Percentiles rank a stretch among this genome's conserved stretches.
Evolutionary conservation across 2,888 invertebrate species (phyloP).

Genomic region (Philonicus albiceps): DNA sequence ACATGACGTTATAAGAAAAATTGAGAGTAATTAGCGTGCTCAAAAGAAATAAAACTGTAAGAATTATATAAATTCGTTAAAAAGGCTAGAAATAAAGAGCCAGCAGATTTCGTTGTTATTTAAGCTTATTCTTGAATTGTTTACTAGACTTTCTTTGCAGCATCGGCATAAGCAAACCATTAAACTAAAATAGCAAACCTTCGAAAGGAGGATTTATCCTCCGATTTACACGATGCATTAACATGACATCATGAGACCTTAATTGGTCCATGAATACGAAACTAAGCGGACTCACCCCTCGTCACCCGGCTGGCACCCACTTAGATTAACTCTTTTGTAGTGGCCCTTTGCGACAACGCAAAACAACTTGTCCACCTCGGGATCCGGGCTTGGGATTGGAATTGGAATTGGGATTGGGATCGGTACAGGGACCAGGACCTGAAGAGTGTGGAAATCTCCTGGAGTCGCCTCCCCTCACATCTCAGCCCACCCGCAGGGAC

Average conservation of each 20-base stretch:
- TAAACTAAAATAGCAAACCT: not conserved
- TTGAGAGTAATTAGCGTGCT: too few relatives aligned
- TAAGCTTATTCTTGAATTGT: not conserved
- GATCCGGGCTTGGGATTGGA: not conserved
- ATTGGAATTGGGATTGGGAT: not conserved
- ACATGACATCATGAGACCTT: slow-evolving; percentile 27
- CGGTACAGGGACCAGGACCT: too few relatives aligned
- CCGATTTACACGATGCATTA: not conserved
- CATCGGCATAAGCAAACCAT: not conserved
- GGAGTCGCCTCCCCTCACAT: not conserved
- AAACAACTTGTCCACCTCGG: slow-evolving; percentile 20
- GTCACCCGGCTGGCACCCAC: slow-evolving; percentile 14
- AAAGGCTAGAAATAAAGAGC: too few relatives aligned
- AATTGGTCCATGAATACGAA: slow-evolving; percentile 37
- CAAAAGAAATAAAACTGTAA: too few relatives aligned
- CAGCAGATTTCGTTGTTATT: too few relatives aligned
- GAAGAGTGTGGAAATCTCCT: not conserved
- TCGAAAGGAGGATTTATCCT: not conserved
- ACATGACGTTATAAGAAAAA: too few relatives aligned
- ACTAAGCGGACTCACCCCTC: slow-evolving; percentile 7
- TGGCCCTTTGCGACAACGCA: slow-evolving; percentile 13
- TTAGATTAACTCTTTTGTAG: slow-evolving; percentile 41
- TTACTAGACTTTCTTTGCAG: not conserved
- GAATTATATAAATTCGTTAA: too few relatives aligned
- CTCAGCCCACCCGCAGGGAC: slow-evolving; percentile 50